Evolutionary conservation across 2,888 invertebrate genomes (phyloP), one percentile per base, ranked within the genome.

Genomic region (Drosophila anomelani): DNA sequence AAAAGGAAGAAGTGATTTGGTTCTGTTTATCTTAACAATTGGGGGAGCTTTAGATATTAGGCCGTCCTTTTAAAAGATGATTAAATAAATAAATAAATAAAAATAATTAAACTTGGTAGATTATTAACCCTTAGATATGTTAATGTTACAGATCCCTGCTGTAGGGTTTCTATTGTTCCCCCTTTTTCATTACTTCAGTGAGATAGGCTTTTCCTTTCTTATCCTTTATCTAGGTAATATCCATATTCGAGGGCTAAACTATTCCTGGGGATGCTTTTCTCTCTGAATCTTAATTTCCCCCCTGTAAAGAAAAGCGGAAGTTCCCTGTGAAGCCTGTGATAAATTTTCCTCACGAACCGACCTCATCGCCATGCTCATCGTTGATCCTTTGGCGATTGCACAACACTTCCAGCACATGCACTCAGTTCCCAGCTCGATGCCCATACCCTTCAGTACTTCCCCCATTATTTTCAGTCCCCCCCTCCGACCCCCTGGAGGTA

Each of bases 361-460:
- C 66, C 67, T 55, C 67, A 68, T 68, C 67, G 38, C 66, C 64
- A 29, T 36, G 29, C 36, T 36, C 49, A 10, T 75, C 83, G 84
- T 83, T 84, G 84, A 84, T 86, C 86, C 84, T 84, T 86, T 84
- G 86, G 81, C 84, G 86, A 85, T 85, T 86, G 84, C 78, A 75
- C 69, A 68, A 74, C 72, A 72, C 81, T 75, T 67, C 70, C 70
- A 68, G 68, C 46, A 47, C 66, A 46, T 56, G 61, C 71, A 44
- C 43, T 39, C 56, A 66, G 54, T 59, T 46, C 44, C 55, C 73
- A 55, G 23, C 29, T 38, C 44, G 29, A 8, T 20, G 23, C 23
- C 53, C 60, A 43, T 12, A 38, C 23, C 39, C 47, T 38, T 29
- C 32, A 15, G n/a, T 38, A 53, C 17, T n/a, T 58, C 36, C 41